phyloP scores from a whole-genome alignment of 2,888 invertebrate genomes.

The Quadroppia sp. region DNA sequence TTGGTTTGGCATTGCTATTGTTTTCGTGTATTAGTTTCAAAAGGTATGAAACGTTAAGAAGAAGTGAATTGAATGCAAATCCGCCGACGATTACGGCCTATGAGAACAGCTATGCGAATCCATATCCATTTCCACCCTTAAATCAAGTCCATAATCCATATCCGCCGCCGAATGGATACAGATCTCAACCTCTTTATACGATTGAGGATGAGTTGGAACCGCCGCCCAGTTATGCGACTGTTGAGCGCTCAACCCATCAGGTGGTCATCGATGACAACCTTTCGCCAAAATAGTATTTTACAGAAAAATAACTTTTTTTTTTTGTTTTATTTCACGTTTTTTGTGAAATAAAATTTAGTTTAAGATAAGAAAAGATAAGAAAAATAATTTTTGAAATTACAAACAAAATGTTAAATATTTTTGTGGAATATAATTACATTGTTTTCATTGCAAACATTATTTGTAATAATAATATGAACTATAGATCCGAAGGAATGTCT shows the following conservation, averaged over 20 bases:
- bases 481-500: too few species aligned
- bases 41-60: constrained; percentile 4
- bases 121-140: background rate
- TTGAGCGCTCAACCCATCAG: background rate
- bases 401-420: too few species aligned
- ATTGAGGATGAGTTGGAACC: background rate
- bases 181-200: background rate
- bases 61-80: background rate
- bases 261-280: background rate
- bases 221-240: background rate
- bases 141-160: too few species aligned
- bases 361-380: too few species aligned
- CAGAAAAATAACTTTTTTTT: background rate
- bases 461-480: too few species aligned
- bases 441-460: too few species aligned
- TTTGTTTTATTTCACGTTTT: too few species aligned
- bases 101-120: background rate
- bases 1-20: constrained; percentile 6
- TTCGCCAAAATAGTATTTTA: background rate
- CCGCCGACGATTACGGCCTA: too few species aligned
- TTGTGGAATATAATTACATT: too few species aligned
- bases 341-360: too few species aligned
- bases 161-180: background rate
- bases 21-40: constrained; percentile 10
- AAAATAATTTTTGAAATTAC: too few species aligned